Percentiles rank a stretch among this genome's conserved stretches.
phyloP scores from a whole-genome alignment of 2,113 vertebrate species.

The Trachemys scripta region DNA sequence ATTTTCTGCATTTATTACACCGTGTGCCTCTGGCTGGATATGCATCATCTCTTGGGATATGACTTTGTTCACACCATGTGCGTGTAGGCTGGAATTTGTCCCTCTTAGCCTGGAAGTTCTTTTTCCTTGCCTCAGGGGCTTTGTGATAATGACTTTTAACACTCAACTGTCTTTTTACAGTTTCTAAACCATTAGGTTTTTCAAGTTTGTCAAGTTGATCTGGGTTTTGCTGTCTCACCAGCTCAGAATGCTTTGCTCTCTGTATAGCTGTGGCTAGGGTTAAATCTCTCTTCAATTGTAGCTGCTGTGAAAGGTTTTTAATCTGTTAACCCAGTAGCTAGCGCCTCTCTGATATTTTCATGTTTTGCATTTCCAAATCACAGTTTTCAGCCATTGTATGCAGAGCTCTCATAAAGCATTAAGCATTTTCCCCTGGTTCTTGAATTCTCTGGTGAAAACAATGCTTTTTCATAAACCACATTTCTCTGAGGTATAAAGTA shows the following conservation, averaged over 20 bases:
- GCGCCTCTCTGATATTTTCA: not conserved
- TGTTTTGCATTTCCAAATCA: not conserved
- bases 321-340: not conserved
- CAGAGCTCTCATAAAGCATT: not conserved
- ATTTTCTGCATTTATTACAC: not conserved
- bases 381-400: not conserved
- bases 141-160: not conserved
- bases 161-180: not conserved
- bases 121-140: not conserved
- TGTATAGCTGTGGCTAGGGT: not conserved
- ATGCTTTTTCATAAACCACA: not conserved
- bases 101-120: not conserved
- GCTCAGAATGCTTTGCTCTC: not conserved
- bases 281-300: not conserved
- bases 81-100: not conserved
- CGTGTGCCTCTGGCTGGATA: not conserved
- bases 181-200: not conserved
- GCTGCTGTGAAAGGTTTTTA: not conserved
- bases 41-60: not conserved
- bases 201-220: not conserved
- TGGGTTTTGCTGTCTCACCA: not conserved
- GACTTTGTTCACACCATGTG: not conserved
- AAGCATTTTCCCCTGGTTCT: not conserved
- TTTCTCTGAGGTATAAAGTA: not conserved
- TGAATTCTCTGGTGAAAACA: not conserved